Evolutionary conservation across 2,797 vertebrate genomes (phyloP), one percentile per base, ranked within the genome.

Genomic region (Oryzias dopingdopingensis): DNA sequence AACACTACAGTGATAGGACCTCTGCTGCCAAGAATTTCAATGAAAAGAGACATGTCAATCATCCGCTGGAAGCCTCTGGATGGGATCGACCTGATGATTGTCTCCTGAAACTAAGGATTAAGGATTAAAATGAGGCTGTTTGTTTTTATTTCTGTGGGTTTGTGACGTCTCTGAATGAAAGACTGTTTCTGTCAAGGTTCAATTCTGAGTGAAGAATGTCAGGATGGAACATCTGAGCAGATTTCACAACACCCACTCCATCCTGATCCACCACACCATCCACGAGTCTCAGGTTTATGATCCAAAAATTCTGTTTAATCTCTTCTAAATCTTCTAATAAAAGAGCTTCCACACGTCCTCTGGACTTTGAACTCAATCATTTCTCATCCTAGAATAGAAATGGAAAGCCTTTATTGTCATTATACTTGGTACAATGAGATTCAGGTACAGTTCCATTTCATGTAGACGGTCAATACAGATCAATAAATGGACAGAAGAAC

Each of bases 81-180:
- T 54, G 16, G 52, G 42, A 50, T 13, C 65, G 22, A 47, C 47
- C 16, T 2, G 22, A 58, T 75, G 44, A 49, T 54, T 49, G 58
- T 79, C 76, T 72, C 62, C 62, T 24, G 83, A 86, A 80, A 59
- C 2, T 55, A 16, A 56, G 70, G 59, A 79, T 77, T 82, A 78
- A 20, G 81, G 70, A 87, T 82, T 81, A 82, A 86, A 85, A 67
- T 50, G 17, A 73, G 68, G 40, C 20, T 43, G 37, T 37, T 58
- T 51, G 29, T 41, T 45, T 22, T 10, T 32, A 10, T 37, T 40
- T 52, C 1, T 63, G 17, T 46, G 15, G 18, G 14, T 4, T 0
- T 18, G n/a, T 37, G 29, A 6, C 14, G 26, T 20, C 24, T 62
- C 41, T 5, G 1, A 23, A 20, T 49, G 14, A 24, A 16, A 12